phyloP scores from a whole-genome alignment of 2,888 invertebrate genomes.

The Cheiracanthium punctorium region DNA sequence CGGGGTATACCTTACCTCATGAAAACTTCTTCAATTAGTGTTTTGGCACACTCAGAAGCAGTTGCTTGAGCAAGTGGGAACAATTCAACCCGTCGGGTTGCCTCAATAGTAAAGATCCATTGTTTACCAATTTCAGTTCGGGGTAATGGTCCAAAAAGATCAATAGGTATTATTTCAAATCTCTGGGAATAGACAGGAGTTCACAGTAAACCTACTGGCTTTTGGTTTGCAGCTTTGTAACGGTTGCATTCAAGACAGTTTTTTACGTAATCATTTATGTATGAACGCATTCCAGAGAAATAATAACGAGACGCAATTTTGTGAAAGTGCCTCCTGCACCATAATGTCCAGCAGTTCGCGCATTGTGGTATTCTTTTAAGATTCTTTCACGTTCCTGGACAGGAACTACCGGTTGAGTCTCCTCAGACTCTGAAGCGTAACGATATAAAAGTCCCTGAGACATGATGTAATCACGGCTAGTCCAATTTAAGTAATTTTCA shows the following conservation, averaged over 20 bases:
- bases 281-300: not conserved
- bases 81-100: not conserved
- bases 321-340: conserved; percentile 37
- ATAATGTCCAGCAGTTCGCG: conserved; percentile 49
- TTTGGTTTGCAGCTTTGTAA: not conserved
- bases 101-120: conserved; percentile 19
- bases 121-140: conserved; percentile 28
- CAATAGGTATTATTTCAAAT: too few species aligned
- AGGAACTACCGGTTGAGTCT: conserved; percentile 23
- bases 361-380: conserved; percentile 59
- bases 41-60: not conserved
- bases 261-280: not conserved
- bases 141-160: not conserved
- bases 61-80: conserved; percentile 13
- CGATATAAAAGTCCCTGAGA: conserved; percentile 15
- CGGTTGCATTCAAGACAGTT: not conserved
- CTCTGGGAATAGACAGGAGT: not conserved
- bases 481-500: conserved; percentile 6
- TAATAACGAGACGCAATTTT: conserved; percentile 1
- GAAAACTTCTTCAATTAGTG: not conserved
- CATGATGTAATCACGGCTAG: not conserved
- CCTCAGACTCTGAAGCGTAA: not conserved
- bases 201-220: not conserved
- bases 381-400: not conserved
- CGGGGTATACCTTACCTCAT: not conserved